Evolutionary conservation across 1,140 invertebrate species (phyloP).

Genomic region (Mercenaria mercenaria): DNA sequence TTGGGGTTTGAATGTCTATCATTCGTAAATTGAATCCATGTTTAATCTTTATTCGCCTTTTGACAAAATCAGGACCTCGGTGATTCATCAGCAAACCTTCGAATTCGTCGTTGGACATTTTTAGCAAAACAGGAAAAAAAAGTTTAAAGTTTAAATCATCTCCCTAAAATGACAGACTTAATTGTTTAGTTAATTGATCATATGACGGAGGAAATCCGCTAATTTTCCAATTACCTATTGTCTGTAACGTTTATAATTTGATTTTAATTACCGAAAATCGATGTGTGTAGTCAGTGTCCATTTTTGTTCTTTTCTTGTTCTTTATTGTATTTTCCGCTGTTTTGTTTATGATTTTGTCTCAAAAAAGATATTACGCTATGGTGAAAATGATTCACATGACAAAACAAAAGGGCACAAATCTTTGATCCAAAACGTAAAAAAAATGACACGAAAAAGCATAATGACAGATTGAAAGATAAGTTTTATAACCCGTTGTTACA

Average conservation of each 20-base stretch:
- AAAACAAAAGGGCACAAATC: background rate
- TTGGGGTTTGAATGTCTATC: too few species aligned
- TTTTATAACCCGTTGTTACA: too few species aligned
- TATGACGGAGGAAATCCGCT: conserved; percentile 1
- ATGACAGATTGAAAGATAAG: background rate
- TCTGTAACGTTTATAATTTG: background rate
- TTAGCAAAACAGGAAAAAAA: too few species aligned
- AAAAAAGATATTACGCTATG: background rate
- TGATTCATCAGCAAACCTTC: too few species aligned
- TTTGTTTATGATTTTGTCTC: background rate
- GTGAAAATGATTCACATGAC: background rate
- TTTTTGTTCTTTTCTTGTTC: background rate
- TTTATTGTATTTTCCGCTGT: background rate
- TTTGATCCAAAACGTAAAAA: background rate
- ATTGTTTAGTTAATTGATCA: conserved; percentile 6
- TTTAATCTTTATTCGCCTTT: too few species aligned
- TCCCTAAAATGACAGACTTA: background rate
- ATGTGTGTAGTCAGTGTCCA: background rate
- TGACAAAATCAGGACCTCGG: too few species aligned
- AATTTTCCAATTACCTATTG: background rate
- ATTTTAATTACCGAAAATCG: conserved; percentile 36
- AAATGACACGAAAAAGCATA: background rate
- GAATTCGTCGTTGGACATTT: too few species aligned
- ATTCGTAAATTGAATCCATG: too few species aligned
- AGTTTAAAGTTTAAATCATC: background rate